Evolutionary conservation across 2,113 vertebrate genomes (phyloP).

Genomic region (Erythrolamprus reginae): DNA sequence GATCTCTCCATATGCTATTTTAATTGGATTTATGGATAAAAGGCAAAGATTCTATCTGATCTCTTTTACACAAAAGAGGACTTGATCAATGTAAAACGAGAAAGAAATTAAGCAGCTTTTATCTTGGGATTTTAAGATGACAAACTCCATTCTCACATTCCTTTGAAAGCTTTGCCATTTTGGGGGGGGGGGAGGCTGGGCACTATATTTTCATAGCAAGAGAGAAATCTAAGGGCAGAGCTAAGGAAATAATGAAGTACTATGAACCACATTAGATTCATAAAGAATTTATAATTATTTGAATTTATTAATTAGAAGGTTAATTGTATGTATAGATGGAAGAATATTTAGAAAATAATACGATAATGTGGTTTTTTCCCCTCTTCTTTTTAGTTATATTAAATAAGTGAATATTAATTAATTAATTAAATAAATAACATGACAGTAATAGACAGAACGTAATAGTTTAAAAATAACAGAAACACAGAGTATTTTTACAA

Average conservation of each 20-base stretch:
- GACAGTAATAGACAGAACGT: too few relatives aligned
- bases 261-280: constrained; percentile 17
- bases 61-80: constrained; percentile 21
- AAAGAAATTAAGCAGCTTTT: constrained; percentile 1
- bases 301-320: too few relatives aligned
- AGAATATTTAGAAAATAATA: too few relatives aligned
- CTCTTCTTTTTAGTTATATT: too few relatives aligned
- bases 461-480: too few relatives aligned
- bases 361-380: too few relatives aligned
- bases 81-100: not conserved
- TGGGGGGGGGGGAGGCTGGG: not conserved
- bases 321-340: too few relatives aligned
- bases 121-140: constrained; percentile 11
- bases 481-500: too few relatives aligned
- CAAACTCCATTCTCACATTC: not conserved
- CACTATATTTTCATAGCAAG: not conserved
- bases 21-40: constrained; percentile 13
- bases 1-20: constrained; percentile 7
- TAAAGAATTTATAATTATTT: too few relatives aligned
- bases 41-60: not conserved
- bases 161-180: not conserved
- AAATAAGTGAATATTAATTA: too few relatives aligned
- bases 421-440: too few relatives aligned
- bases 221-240: not conserved
- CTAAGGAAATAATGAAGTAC: not conserved